Conservation (phyloP, 2,797 vertebrate genomes). For the Heteromormyrus szaboi region DNA sequence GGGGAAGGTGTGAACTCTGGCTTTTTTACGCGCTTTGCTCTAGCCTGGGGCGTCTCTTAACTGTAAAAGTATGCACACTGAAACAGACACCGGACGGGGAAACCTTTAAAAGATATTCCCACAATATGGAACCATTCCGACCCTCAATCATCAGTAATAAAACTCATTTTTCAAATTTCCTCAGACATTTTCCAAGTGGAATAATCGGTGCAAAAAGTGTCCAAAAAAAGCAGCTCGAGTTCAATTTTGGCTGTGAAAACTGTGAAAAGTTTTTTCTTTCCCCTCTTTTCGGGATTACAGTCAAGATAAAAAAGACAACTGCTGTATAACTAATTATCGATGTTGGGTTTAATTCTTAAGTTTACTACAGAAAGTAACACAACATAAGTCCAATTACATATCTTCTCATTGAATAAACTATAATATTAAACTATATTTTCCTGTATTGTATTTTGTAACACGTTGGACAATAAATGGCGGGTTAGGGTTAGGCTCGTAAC, state of each 20-base stretch:
- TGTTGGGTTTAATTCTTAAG: not conserved
- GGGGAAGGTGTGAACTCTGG: not conserved
- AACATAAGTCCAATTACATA: not conserved
- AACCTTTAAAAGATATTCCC: constrained; percentile 24
- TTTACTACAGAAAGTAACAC: not conserved
- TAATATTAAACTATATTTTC: not conserved
- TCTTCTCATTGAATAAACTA: not conserved
- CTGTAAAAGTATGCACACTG: constrained; percentile 29
- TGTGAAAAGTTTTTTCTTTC: constrained; percentile 12
- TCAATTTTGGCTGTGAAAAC: constrained; percentile 45
- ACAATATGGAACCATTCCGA: constrained; percentile 22
- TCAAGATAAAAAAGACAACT: constrained; percentile 18
- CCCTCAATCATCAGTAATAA: constrained; percentile 35
- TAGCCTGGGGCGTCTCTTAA: constrained; percentile 14
- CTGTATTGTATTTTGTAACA: not conserved
- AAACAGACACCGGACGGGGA: constrained; percentile 27
- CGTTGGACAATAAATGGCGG: not conserved
- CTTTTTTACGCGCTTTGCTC: not conserved
- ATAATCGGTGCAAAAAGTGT: constrained; percentile 32
- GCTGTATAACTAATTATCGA: constrained; percentile 14
- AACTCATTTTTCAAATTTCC: constrained; percentile 55
- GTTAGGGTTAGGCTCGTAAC: not conserved
- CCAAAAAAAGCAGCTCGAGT: constrained; percentile 54
- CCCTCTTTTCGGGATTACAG: constrained; percentile 11
- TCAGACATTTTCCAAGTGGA: constrained; percentile 49